Conservation (phyloP, 2,888 invertebrate genomes). For the Pseudococcus longispinus region DNA sequence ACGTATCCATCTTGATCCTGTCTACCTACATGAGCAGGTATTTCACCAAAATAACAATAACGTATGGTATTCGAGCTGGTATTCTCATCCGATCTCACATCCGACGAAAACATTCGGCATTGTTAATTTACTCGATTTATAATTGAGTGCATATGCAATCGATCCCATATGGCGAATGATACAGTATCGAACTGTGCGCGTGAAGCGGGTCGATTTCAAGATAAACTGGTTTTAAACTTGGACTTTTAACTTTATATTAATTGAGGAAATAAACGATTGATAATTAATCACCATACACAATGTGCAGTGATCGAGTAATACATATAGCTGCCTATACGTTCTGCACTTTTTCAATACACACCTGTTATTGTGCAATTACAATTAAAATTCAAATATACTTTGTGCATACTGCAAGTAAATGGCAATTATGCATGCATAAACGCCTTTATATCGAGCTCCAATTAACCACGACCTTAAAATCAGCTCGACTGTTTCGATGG, state of each 20-base stretch:
- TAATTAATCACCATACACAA: not conserved
- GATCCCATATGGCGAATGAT: not conserved
- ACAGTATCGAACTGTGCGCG: not conserved
- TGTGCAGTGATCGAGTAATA: not conserved
- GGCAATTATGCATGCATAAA: not conserved
- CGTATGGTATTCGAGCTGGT: not conserved
- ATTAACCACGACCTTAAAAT: not conserved
- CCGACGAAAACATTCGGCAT: not conserved
- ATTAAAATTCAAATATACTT: not conserved
- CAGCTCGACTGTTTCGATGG: not conserved
- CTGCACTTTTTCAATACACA: not conserved
- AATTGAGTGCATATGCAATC: not conserved
- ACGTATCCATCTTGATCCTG: not conserved
- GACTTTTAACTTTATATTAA: not conserved
- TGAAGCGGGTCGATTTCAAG: conserved; percentile 4
- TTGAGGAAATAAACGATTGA: conserved; percentile 23
- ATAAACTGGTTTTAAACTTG: not conserved
- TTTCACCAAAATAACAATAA: not conserved
- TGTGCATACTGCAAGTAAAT: not conserved
- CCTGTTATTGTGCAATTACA: not conserved
- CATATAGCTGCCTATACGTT: not conserved
- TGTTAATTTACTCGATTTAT: not conserved
- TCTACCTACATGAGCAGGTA: not conserved
- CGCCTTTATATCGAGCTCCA: not conserved
- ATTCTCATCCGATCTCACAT: not conserved